A percentile compares a stretch with the other conserved stretches of the same genome.
These are phyloP conservation scores for Embiotoca jacksoni DNA, from an alignment of 2,113 vertebrate species.

Conservation along the genomic window DNA sequence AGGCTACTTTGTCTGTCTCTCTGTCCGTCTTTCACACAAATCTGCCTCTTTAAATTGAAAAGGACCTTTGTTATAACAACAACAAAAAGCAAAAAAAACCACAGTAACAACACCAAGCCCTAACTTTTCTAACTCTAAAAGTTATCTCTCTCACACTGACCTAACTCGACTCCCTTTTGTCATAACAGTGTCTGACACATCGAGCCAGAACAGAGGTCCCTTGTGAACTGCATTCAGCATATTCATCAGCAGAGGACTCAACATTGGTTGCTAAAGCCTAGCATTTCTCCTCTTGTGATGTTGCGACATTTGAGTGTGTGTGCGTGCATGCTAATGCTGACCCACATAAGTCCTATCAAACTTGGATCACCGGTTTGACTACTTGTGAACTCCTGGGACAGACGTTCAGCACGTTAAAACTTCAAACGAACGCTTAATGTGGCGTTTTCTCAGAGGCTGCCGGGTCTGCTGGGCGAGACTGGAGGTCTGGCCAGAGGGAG, in stretches of 20 bases:
- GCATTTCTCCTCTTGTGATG: background rate
- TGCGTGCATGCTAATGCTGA: background rate
- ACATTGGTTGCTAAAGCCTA: slow-evolving; percentile 9
- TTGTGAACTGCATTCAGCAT: slow-evolving; percentile 9
- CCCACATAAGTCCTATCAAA: slow-evolving; percentile 24
- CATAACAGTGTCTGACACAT: slow-evolving; percentile 18
- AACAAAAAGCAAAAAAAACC: background rate
- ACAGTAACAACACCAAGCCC: background rate
- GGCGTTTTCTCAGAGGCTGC: slow-evolving; percentile 27
- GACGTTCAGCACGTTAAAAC: slow-evolving; percentile 16
- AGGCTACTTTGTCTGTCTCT: background rate
- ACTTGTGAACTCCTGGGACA: slow-evolving; percentile 39
- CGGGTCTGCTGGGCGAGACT: slow-evolving; percentile 20
- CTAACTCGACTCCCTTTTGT: background rate
- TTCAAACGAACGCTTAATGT: slow-evolving; percentile 45
- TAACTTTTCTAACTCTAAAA: background rate
- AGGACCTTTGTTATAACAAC: background rate
- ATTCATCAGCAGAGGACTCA: slow-evolving; percentile 11
- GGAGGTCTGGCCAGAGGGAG: slow-evolving; percentile 31
- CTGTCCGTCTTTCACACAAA: background rate
- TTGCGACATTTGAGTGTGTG: background rate
- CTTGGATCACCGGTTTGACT: slow-evolving; percentile 31
- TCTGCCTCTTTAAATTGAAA: background rate
- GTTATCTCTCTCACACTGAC: background rate
- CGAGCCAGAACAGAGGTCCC: background rate